A percentile compares a stretch with the other conserved stretches of the same genome.
These are phyloP conservation scores for Trialeurodes vaporariorum DNA, from an alignment of 1,140 invertebrate species.

Conservation along the genomic window DNA sequence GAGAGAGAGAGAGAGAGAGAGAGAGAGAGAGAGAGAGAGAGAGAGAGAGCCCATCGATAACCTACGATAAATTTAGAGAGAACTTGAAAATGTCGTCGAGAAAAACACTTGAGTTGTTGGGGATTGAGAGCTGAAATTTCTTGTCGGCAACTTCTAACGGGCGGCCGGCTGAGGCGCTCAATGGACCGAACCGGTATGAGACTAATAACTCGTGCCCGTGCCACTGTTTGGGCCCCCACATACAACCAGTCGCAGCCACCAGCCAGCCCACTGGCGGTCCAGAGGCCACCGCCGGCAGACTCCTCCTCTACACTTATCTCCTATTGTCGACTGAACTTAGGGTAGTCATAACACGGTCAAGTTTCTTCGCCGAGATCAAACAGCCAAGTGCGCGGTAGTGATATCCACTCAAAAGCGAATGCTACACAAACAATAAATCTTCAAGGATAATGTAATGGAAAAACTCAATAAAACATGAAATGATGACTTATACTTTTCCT, in stretches of 20 bases:
- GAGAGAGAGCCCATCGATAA: too few species aligned
- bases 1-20: too few species aligned
- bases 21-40: too few species aligned
- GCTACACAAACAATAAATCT: neutral
- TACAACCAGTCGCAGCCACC: too few species aligned
- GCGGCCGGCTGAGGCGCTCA: too few species aligned
- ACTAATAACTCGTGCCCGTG: neutral
- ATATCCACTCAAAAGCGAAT: neutral
- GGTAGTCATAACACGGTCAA: neutral
- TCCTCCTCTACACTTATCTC: neutral
- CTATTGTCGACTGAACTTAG: neutral
- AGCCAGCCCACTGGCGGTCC: neutral
- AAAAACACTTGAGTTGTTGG: neutral
- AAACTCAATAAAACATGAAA: neutral
- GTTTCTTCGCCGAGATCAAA: neutral
- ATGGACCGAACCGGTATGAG: neutral
- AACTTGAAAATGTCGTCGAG: neutral
- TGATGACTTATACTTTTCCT: neutral
- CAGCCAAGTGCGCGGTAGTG: neutral
- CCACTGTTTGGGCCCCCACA: neutral
- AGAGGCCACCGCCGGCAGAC: neutral
- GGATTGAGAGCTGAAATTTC: neutral
- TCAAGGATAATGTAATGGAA: neutral
- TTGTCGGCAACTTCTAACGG: neutral
- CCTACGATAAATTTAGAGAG: neutral